Percentiles rank a stretch among this genome's conserved stretches.
These are phyloP conservation scores for Linyphia triangularis DNA, from an alignment of 2,888 invertebrate species.

Conservation along the genomic window DNA sequence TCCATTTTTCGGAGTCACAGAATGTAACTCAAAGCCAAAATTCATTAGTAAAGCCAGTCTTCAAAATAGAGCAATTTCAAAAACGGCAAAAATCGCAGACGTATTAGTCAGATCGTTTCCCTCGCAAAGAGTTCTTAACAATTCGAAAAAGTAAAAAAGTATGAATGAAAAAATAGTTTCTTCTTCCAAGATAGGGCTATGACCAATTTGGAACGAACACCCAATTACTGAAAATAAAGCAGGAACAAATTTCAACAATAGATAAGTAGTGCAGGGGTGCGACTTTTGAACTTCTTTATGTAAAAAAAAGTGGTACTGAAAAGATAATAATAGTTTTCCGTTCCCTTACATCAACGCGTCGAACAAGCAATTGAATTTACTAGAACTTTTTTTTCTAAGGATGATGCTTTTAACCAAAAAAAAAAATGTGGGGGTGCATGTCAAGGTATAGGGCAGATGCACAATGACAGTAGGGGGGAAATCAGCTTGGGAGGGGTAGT, in stretches of 20 bases:
- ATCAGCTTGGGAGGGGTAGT: not conserved
- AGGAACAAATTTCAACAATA: not conserved
- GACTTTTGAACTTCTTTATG: not conserved
- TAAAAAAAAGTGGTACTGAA: not conserved
- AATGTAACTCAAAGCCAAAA: too few species aligned
- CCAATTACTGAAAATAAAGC: not conserved
- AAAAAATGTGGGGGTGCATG: not conserved
- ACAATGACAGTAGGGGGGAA: not conserved
- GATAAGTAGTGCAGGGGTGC: not conserved
- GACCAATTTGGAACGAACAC: not conserved
- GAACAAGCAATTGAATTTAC: constrained; percentile 5
- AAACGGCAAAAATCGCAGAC: too few species aligned
- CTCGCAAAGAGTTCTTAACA: too few species aligned
- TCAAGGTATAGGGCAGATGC: not conserved
- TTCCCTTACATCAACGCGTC: not conserved
- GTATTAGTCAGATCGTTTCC: too few species aligned
- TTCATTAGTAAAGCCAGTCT: too few species aligned
- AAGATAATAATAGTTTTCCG: not conserved
- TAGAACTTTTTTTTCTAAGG: not conserved
- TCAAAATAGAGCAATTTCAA: too few species aligned
- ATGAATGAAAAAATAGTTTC: too few species aligned
- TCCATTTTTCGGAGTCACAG: too few species aligned
- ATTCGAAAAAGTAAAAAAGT: too few species aligned
- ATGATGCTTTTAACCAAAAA: not conserved
- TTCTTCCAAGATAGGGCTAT: not conserved